Percentiles rank a stretch among this genome's conserved stretches.
Conservation (phyloP, 2,888 invertebrate genomes). For the Hydrotaea diabolus region DNA sequence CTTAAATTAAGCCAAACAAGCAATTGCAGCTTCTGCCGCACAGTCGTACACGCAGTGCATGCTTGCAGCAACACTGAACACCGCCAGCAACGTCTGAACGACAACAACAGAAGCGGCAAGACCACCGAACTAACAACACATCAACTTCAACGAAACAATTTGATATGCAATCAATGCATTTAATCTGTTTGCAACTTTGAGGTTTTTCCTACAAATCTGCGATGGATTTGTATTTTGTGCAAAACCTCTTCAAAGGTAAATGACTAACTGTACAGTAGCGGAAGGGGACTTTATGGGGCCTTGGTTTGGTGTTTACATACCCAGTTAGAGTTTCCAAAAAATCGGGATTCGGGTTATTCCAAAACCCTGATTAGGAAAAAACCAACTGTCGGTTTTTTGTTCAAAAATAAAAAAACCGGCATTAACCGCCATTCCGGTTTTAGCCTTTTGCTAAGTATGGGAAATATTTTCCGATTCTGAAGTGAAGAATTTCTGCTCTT, state of each 20-base stretch:
- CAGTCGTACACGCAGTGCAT: background rate
- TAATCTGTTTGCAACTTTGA: slow-evolving; percentile 40
- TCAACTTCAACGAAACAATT: slow-evolving; percentile 14
- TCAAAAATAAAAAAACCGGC: too few relatives aligned
- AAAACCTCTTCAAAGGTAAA: slow-evolving; percentile 15
- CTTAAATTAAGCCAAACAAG: slow-evolving; percentile 14
- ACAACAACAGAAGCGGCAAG: background rate
- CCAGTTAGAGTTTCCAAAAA: too few relatives aligned
- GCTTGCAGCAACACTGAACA: background rate
- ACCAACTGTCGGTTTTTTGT: too few relatives aligned
- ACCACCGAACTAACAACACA: background rate
- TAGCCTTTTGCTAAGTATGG: too few relatives aligned
- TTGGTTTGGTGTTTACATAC: too few relatives aligned
- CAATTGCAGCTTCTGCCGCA: slow-evolving; percentile 7
- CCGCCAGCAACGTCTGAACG: background rate
- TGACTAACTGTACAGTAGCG: background rate
- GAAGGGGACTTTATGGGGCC: too few relatives aligned
- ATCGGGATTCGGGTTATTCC: too few relatives aligned
- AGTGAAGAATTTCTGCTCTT: too few relatives aligned
- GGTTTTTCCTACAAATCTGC: slow-evolving; percentile 21
- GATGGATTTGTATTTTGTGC: background rate
- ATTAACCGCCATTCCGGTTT: too few relatives aligned
- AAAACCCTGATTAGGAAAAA: too few relatives aligned
- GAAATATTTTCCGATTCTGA: too few relatives aligned
- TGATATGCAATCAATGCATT: slow-evolving; percentile 39